Base-by-base conservation (phyloP, 2,888 invertebrate genomes). In the Agonopterix arenella region DNA sequence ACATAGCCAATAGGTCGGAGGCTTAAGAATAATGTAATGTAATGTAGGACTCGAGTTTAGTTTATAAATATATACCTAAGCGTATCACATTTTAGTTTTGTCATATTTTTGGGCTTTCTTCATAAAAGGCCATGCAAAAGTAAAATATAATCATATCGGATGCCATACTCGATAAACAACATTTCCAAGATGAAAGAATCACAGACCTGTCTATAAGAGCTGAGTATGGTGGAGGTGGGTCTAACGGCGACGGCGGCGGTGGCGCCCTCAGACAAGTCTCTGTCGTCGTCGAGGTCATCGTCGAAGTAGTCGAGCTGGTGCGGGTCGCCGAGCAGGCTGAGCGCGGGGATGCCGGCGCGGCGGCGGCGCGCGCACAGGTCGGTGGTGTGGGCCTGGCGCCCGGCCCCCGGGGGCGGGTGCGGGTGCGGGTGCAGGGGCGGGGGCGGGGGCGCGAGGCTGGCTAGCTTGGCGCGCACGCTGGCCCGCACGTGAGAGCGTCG, bases 301-400 rank as follows among this genome's bases (percentile, higher is more conserved):
- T 90, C 84, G 74, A 93, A 93, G 73, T 93, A 94, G 57, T 95
- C 93, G 48, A 97, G 83, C 55, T 93, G 91, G 65, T 94, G 90
- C 46, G 90, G 83, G 57, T 86, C 80, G 8, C 95, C 95, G 68
- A 95, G 93, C 37, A 96, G 76, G 54, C 73, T 75, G 45, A 85
- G 76, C 38, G 77, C 46, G 5, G 77, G 73, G 44, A 74, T 58
- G 51, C 71, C 76, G 49, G 74, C 76, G 43, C 68, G 61, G 18
- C 56, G 61, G 8, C 76, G 64, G 8, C 56, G 66, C 46, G 5
- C 5, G 28, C 28, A 7, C 28, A 28, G 28, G 18, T 18, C 68
- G 61, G 8, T 76, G 63, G 8, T 55, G 66, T 46, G 49, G 48
- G 11, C 57, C 13, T 11, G n/a, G 18, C 46, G 42, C 49, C 48